phyloP scores from a whole-genome alignment of 2,797 vertebrate genomes.

The Pteronotus mesoamericanus region DNA sequence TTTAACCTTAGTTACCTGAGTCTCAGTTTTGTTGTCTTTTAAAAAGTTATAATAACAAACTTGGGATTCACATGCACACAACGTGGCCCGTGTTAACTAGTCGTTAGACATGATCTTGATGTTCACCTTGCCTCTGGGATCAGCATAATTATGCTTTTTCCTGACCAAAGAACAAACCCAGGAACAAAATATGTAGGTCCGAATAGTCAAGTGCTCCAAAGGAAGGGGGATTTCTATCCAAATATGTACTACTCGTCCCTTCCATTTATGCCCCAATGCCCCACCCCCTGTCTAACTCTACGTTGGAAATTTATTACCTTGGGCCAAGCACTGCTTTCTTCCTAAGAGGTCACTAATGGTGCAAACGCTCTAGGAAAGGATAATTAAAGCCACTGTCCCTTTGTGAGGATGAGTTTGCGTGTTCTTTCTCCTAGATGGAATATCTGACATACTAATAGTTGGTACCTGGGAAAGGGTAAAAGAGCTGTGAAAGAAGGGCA shows the following conservation, averaged over 20 bases:
- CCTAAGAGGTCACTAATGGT: background rate
- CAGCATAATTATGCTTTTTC: constrained; percentile 8
- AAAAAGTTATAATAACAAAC: background rate
- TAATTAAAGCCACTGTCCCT: constrained; percentile 1
- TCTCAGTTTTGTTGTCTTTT: constrained; percentile 16
- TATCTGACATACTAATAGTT: background rate
- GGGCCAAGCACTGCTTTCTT: background rate
- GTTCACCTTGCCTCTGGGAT: background rate
- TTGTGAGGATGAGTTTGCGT: background rate
- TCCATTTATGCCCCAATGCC: background rate
- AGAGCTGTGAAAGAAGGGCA: background rate
- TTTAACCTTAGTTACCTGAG: background rate
- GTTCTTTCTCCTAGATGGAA: background rate
- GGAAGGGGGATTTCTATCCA: background rate
- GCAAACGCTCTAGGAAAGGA: background rate
- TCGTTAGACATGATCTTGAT: background rate
- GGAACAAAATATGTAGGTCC: background rate
- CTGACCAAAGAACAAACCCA: background rate
- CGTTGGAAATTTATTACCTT: background rate
- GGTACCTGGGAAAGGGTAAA: background rate
- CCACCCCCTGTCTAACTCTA: background rate
- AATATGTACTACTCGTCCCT: background rate
- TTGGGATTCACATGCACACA: background rate
- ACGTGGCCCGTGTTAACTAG: background rate
- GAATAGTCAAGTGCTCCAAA: background rate